These are phyloP conservation scores for Nowickia ferox DNA, from an alignment of 2,888 invertebrate species.

Conservation along the genomic window DNA sequence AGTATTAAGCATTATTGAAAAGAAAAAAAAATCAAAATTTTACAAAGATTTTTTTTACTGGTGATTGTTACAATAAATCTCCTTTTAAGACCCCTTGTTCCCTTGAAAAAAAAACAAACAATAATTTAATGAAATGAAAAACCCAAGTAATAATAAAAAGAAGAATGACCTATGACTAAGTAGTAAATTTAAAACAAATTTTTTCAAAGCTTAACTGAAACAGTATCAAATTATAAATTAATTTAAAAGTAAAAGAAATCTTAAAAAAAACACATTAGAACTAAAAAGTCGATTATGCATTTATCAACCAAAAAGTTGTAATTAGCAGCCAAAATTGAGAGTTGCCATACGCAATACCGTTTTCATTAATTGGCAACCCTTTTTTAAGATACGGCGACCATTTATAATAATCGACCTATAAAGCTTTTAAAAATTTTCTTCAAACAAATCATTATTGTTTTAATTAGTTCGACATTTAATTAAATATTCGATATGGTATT, in stretches of 20 bases:
- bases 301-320: too few species aligned
- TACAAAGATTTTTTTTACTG: slow-evolving; percentile 54
- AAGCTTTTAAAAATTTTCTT: slow-evolving; percentile 38
- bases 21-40: slow-evolving; percentile 11
- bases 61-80: slow-evolving; percentile 64
- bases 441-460: slow-evolving; percentile 23
- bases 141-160: slow-evolving; percentile 63
- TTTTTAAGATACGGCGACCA: neutral
- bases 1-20: slow-evolving; percentile 69
- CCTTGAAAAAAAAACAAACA: slow-evolving; percentile 49
- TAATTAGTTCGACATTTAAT: neutral
- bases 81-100: slow-evolving; percentile 54
- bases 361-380: neutral
- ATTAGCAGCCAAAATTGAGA: too few species aligned
- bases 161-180: slow-evolving; percentile 59
- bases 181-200: slow-evolving; percentile 62
- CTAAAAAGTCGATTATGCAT: neutral
- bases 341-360: neutral
- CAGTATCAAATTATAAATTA: slow-evolving; percentile 36
- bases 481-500: slow-evolving; percentile 8
- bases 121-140: slow-evolving; percentile 61
- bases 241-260: slow-evolving; percentile 20
- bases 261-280: neutral
- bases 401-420: neutral
- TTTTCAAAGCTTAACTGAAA: slow-evolving; percentile 55